Conservation (phyloP, 2,888 invertebrate genomes). For the Leptinotarsa tumamoca region DNA sequence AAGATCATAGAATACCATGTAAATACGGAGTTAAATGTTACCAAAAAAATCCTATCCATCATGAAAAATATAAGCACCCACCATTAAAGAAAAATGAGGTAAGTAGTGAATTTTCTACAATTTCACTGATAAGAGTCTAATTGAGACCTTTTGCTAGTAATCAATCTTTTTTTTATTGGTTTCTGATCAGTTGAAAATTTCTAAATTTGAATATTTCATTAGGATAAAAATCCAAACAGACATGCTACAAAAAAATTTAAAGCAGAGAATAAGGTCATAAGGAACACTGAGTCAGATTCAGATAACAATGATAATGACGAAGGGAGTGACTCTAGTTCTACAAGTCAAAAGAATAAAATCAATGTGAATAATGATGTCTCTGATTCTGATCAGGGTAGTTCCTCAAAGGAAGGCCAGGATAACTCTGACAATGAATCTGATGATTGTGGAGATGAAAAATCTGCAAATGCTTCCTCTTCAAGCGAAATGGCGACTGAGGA, state of each 20-base stretch:
- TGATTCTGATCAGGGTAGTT: constrained; percentile 44
- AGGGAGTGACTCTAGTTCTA: constrained; percentile 15
- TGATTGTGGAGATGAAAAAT: background rate
- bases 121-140: background rate
- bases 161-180: too few species aligned
- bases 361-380: constrained; percentile 47
- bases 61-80: constrained; percentile 82
- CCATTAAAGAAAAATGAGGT: constrained; percentile 64
- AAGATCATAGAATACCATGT: constrained; percentile 71
- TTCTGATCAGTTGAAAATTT: background rate
- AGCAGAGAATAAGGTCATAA: constrained; percentile 18
- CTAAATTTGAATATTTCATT: constrained; percentile 19
- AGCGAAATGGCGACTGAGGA: too few species aligned
- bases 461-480: too few species aligned
- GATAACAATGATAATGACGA: constrained; percentile 21
- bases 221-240: constrained; percentile 24
- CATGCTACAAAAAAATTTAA: constrained; percentile 42
- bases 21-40: constrained; percentile 85
- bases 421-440: constrained; percentile 27
- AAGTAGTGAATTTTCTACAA: constrained; percentile 18
- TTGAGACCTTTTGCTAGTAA: too few species aligned
- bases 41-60: constrained; percentile 82
- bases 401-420: constrained; percentile 23
- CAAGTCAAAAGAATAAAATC: constrained; percentile 16
- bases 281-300: constrained; percentile 26